Evolutionary conservation across 2,888 invertebrate genomes (phyloP), one percentile per base, ranked within the genome.

Genomic region (Leucoma salicis): DNA sequence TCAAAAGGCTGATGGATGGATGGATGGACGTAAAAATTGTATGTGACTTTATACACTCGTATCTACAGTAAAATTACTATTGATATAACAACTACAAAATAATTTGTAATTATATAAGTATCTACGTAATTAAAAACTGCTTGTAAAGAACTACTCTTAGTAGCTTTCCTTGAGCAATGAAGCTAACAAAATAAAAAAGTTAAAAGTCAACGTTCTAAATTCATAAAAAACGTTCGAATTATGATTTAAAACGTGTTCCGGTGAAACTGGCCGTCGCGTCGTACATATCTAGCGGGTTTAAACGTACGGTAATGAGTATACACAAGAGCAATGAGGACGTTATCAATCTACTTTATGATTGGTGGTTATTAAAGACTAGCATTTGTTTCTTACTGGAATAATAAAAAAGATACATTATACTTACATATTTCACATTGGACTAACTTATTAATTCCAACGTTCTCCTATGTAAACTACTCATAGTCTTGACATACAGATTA

Each of bases 181-280:
- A 32, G 18, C 42, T 38, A 42, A 47, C 39, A 62, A 65, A 69
- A 65, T 61, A 69, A 77, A 69, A n/a, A 74, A 69, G 66, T 70
- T 60, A 71, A 78, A 82, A 84, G 82, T 78, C 78, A 76, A 84
- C 78, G 87, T 82, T 84, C 87, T 76, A 86, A 82, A 86, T 85
- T 86, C 39, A 45, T 74, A 80, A 86, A 84, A 83, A 58, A 46
- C 79, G 84, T 81, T 85, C 84, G 82, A 87, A 88, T 84, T 89
- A 88, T 88, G 87, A 88, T 89, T 88, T 87, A 85, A 87, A 89
- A 89, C 89, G 83, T 88, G 89, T 89, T 89, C 87, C 82, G 86
- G 88, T 82, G 87, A 88, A 87, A 88, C 88, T 85, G 77, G 83
- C 78, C 75, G 87, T 82, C 85, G 82, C 75, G 87, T 82, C 85